Conservation (phyloP, 2,797 vertebrate genomes). For the Neopelma chrysocephalum region DNA sequence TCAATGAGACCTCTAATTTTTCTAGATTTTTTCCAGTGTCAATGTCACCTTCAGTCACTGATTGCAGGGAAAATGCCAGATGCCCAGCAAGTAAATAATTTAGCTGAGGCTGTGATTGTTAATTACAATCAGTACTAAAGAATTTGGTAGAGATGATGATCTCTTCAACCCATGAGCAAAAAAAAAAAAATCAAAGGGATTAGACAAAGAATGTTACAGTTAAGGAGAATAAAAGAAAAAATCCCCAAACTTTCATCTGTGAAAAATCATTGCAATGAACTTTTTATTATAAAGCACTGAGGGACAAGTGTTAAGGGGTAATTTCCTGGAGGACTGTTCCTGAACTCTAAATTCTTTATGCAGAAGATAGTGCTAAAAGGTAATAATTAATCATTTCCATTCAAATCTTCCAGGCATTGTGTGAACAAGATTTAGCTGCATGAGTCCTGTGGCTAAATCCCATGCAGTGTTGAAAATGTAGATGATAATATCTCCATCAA, state of each 20-base stretch:
- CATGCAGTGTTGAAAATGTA: background rate
- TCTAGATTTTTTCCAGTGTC: background rate
- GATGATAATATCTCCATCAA: background rate
- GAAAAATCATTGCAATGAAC: slow-evolving; percentile 14
- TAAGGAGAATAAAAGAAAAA: slow-evolving; percentile 2
- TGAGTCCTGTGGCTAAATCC: slow-evolving; percentile 18
- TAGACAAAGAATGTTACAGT: background rate
- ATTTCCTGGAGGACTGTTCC: slow-evolving; percentile 17
- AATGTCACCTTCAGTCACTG: slow-evolving; percentile 7
- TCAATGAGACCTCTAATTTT: background rate
- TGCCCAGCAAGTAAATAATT: slow-evolving; percentile 31
- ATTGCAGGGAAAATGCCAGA: slow-evolving; percentile 4
- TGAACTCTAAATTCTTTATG: slow-evolving; percentile 11
- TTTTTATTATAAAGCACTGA: background rate
- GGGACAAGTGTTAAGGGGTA: background rate
- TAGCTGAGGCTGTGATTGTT: slow-evolving; percentile 16
- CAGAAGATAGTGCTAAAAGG: background rate
- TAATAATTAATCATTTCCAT: slow-evolving; percentile 9
- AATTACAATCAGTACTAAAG: slow-evolving; percentile 30
- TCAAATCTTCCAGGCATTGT: slow-evolving; percentile 10
- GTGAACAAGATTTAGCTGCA: background rate
- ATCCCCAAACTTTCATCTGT: background rate
- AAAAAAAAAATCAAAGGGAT: background rate
- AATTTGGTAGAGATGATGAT: background rate
- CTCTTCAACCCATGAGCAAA: background rate